A percentile compares a stretch with the other conserved stretches of the same genome.
phyloP scores from a whole-genome alignment of 2,888 invertebrate genomes.

The Pemphredon lugubris region DNA sequence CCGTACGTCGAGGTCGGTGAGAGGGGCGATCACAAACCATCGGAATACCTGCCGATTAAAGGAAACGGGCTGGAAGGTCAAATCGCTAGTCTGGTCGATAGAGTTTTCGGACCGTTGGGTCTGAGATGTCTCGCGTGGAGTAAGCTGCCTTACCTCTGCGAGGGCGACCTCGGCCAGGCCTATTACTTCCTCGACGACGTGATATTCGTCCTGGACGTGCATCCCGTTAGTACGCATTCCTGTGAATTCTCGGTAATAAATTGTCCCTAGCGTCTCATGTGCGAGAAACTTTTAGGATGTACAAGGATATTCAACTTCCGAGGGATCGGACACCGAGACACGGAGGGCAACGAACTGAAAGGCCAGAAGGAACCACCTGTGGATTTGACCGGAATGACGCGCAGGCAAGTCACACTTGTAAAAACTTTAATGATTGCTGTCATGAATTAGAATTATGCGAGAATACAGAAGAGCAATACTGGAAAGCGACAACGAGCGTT shows the following conservation, averaged over 20 bases:
- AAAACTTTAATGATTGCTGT: constrained; percentile 76
- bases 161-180: constrained; percentile 95
- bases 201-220: constrained; percentile 88
- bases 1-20: constrained; percentile 96
- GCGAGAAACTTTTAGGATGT: constrained; percentile 50
- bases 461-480: constrained; percentile 79
- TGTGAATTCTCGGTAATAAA: constrained; percentile 14
- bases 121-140: constrained; percentile 93
- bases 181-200: constrained; percentile 96
- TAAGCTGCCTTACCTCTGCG: constrained; percentile 96
- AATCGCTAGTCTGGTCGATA: constrained; percentile 86
- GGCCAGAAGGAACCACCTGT: not conserved
- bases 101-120: constrained; percentile 86
- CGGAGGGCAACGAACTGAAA: not conserved
- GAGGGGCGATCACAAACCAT: constrained; percentile 87
- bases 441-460: constrained; percentile 75
- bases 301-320: constrained; percentile 41
- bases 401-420: constrained; percentile 75
- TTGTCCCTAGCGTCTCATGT: constrained; percentile 1
- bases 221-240: constrained; percentile 45
- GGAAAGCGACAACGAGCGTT: constrained; percentile 77
- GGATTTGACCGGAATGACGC: constrained; percentile 5
- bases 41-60: constrained; percentile 86
- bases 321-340: constrained; percentile 11
- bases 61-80: constrained; percentile 91